Percentiles rank a stretch among this genome's conserved stretches.
phyloP scores from a whole-genome alignment of 2,797 vertebrate genomes.

The Nyctibius grandis region DNA sequence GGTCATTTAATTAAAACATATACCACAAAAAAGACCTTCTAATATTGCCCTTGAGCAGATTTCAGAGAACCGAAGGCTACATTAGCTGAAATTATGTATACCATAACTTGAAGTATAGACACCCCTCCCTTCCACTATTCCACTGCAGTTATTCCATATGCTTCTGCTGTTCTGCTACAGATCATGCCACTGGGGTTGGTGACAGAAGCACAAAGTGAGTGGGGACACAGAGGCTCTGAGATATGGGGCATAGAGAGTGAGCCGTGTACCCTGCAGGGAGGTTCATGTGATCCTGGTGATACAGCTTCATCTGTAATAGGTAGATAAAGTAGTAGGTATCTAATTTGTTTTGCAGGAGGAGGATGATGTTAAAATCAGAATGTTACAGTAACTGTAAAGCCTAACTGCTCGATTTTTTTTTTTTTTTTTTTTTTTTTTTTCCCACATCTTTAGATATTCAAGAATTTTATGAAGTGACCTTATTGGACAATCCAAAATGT shows the following conservation, averaged over 20 bases:
- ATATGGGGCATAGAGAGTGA: rapidly evolving
- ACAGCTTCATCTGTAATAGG: background rate
- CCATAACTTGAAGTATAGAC: background rate
- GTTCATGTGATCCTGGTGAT: background rate
- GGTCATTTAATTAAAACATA: background rate
- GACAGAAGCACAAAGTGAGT: background rate
- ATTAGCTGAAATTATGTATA: background rate
- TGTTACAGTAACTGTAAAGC: background rate
- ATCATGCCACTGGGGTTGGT: rapidly evolving
- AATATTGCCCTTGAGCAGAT: background rate
- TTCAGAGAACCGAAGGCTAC: background rate
- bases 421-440: too few species aligned
- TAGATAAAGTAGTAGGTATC: background rate
- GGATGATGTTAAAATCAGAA: background rate
- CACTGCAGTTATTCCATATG: background rate
- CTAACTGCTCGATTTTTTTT: background rate
- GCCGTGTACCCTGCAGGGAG: background rate
- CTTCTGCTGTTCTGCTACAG: background rate
- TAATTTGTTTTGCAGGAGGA: background rate
- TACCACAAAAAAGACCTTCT: background rate
- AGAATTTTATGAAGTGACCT: conserved; percentile 99
- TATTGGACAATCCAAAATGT: conserved; percentile 92
- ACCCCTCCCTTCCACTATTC: background rate
- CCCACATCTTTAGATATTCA: conserved; percentile 88
- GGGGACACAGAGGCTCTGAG: rapidly evolving